A percentile compares a stretch with the other conserved stretches of the same genome.
These are phyloP conservation scores for Hydrozoanthus tunicans DNA, from an alignment of 64 coral and sea anemone genomes.

Conservation along the genomic window DNA sequence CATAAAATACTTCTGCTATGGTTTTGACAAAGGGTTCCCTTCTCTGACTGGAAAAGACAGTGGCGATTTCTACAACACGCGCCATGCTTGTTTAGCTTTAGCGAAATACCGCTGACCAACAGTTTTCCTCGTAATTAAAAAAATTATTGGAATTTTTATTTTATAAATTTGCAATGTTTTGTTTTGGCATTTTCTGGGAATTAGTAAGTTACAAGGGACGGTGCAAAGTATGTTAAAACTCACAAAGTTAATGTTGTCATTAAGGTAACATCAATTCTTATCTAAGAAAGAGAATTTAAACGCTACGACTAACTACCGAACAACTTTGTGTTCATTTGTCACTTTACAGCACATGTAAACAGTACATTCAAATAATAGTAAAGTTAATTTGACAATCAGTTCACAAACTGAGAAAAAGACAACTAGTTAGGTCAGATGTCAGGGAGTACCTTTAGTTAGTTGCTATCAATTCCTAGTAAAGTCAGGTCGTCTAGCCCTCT, in stretches of 20 bases:
- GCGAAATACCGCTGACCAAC: no score
- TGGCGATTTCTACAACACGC: no score
- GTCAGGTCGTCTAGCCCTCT: conserved; percentile 41
- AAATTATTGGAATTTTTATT: conserved; percentile 14
- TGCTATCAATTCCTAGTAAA: conserved; percentile 44
- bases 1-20: no score
- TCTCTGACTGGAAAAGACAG: no score
- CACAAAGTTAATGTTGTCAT: conserved; percentile 30
- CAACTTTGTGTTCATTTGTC: conserved; percentile 15
- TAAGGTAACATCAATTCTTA: conserved; percentile 3
- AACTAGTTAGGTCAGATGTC: conserved; percentile 21
- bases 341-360: not conserved
- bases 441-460: conserved; percentile 13
- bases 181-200: conserved; percentile 52
- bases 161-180: conserved; percentile 53
- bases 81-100: no score
- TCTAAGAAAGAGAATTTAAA: conserved; percentile 25
- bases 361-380: not conserved
- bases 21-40: no score
- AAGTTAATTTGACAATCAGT: conserved; percentile 43
- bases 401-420: conserved; percentile 36
- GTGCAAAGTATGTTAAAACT: conserved; percentile 53
- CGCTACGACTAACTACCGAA: not conserved
- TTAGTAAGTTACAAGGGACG: conserved; percentile 43
- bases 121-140: no score